Evolutionary conservation across 2,888 invertebrate genomes (phyloP).

Genomic region (Tenthredo livida): DNA sequence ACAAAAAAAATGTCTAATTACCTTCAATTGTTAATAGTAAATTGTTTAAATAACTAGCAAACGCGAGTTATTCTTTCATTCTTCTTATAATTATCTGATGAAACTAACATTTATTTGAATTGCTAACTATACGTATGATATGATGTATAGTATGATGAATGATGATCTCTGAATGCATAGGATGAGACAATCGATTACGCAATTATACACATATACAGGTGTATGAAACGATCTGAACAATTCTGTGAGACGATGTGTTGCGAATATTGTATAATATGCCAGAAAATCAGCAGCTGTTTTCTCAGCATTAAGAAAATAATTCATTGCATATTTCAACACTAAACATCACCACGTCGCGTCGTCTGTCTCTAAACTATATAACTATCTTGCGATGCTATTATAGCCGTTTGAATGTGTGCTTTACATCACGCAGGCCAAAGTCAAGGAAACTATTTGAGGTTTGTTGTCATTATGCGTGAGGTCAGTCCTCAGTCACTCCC

Average conservation of each 20-base stretch:
- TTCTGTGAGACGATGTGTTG: neutral
- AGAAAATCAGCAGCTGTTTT: slow-evolving; percentile 9
- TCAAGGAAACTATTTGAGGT: slow-evolving; percentile 45
- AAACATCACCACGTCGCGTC: neutral
- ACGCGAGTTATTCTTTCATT: neutral
- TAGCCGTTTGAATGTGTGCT: slow-evolving; percentile 7
- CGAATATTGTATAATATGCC: neutral
- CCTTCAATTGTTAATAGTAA: neutral
- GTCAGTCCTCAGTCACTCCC: slow-evolving; percentile 20
- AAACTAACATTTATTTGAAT: neutral
- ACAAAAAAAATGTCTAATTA: neutral
- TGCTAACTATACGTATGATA: neutral
- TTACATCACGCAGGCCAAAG: slow-evolving; percentile 37
- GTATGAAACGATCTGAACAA: neutral
- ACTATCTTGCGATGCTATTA: neutral
- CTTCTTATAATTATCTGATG: neutral
- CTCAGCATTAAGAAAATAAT: slow-evolving; percentile 6
- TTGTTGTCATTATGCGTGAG: slow-evolving; percentile 18
- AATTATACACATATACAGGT: neutral
- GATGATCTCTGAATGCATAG: neutral
- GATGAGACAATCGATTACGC: slow-evolving; percentile 24
- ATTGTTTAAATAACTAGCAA: too few relatives aligned
- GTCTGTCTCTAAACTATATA: neutral
- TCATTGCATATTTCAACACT: neutral
- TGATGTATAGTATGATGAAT: neutral